Evolutionary conservation across 92 coral and sea anemone species (phyloP).

Genomic region (Anthopleura xanthogrammica): DNA sequence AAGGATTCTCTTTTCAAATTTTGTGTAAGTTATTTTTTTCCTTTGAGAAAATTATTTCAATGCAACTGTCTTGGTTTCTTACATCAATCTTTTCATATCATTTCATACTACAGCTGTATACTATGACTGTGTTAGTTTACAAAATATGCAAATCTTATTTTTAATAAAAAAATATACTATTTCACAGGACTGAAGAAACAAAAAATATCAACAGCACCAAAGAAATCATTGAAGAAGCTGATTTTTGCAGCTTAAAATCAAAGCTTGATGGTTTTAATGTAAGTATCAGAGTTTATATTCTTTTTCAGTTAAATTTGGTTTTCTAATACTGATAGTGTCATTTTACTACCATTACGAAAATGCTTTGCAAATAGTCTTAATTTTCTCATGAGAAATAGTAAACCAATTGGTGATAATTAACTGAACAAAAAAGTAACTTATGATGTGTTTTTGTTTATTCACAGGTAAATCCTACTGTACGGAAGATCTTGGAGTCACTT

Average conservation of each 20-base stretch:
- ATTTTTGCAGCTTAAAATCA: conserved; percentile 89
- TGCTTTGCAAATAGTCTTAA: no score
- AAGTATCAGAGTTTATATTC: background rate
- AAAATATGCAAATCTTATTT: no score
- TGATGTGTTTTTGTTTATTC: conserved; percentile 10
- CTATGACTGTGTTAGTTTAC: no score
- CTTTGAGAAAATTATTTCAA: background rate
- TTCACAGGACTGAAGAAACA: conserved; percentile 61
- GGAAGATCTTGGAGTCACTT: conserved; percentile 71
- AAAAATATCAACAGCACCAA: conserved; percentile 60
- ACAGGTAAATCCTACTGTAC: conserved; percentile 76
- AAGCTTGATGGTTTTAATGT: conserved; percentile 87
- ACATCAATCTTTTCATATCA: background rate
- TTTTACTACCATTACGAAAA: no score
- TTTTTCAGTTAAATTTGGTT: background rate
- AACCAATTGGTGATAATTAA: no score
- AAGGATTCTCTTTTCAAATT: conserved; percentile 81
- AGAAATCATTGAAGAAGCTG: conserved; percentile 94
- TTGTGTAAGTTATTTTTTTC: conserved; percentile 54
- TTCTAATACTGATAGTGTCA: no score
- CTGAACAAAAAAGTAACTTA: background rate
- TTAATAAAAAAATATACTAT: background rate
- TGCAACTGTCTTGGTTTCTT: background rate
- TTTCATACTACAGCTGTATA: background rate
- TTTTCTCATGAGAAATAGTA: no score